Conservation (phyloP, 2,797 vertebrate genomes). For the Astyanax mexicanus region DNA sequence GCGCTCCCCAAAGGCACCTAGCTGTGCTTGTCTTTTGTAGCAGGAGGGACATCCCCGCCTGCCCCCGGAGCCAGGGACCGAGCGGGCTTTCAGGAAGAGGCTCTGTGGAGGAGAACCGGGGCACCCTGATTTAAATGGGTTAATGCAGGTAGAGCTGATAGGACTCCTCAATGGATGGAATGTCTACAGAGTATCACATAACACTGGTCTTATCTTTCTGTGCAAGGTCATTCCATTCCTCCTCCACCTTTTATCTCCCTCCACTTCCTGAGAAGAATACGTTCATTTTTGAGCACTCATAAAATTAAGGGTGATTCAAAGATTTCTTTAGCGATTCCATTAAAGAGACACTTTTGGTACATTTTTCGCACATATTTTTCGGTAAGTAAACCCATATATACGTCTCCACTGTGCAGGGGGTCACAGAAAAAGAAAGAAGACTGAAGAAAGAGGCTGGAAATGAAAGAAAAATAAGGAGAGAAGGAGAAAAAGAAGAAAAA, state of each 20-base stretch:
- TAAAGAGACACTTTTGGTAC: not conserved
- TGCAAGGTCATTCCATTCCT: not conserved
- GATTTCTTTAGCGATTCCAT: no score
- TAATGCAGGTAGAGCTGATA: not conserved
- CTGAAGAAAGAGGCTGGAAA: not conserved
- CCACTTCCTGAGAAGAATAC: no score
- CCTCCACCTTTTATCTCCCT: no score
- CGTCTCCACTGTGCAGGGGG: not conserved
- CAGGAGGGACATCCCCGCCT: not conserved
- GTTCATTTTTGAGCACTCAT: no score
- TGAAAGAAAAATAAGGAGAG: not conserved
- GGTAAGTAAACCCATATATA: no score
- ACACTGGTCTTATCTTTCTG: not conserved
- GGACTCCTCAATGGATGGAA: not conserved
- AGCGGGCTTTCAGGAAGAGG: conserved; percentile 2
- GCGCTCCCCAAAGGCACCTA: not conserved
- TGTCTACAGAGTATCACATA: not conserved
- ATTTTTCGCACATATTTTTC: no score
- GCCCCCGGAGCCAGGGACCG: not conserved
- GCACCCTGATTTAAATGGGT: not conserved
- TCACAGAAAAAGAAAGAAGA: not conserved
- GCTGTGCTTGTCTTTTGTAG: not conserved
- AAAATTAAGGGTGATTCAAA: no score
- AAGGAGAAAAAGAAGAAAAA: not conserved
- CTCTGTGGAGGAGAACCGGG: not conserved